phyloP scores from a whole-genome alignment of 2,113 vertebrate species.

The Montifringilla adamsi region DNA sequence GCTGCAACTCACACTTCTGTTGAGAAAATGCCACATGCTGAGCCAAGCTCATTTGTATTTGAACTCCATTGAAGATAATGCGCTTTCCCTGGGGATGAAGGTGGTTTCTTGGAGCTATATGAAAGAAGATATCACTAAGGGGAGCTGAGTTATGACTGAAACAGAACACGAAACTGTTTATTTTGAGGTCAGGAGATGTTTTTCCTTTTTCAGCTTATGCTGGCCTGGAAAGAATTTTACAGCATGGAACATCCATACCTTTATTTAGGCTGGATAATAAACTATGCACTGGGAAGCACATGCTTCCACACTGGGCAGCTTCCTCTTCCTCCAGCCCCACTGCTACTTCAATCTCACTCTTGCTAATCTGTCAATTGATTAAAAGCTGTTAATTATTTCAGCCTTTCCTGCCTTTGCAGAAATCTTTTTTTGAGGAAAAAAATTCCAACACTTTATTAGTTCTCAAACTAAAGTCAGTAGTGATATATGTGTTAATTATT shows the following conservation, averaged over 20 bases:
- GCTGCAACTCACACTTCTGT: neutral
- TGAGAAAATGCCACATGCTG: conserved; percentile 32
- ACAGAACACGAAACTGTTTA: neutral
- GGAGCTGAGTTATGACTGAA: neutral
- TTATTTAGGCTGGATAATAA: neutral
- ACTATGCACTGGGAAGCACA: neutral
- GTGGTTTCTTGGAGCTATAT: neutral
- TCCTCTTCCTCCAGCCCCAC: neutral
- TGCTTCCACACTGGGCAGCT: neutral
- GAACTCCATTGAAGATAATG: conserved; percentile 26
- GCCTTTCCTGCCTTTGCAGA: neutral
- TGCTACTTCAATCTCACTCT: neutral
- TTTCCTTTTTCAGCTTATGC: neutral
- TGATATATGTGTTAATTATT: neutral
- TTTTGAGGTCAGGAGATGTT: neutral
- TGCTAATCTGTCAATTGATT: neutral
- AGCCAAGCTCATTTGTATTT: conserved; percentile 19
- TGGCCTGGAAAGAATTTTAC: neutral
- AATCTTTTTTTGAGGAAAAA: neutral
- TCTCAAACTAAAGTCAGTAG: neutral
- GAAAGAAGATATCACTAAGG: neutral
- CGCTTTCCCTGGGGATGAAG: neutral
- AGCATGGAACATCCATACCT: neutral
- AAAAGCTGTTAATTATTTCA: neutral
- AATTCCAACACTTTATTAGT: neutral